Evolutionary conservation across 1,140 invertebrate species (phyloP), one percentile per base, ranked within the genome.

Genomic region (Sipha flava): DNA sequence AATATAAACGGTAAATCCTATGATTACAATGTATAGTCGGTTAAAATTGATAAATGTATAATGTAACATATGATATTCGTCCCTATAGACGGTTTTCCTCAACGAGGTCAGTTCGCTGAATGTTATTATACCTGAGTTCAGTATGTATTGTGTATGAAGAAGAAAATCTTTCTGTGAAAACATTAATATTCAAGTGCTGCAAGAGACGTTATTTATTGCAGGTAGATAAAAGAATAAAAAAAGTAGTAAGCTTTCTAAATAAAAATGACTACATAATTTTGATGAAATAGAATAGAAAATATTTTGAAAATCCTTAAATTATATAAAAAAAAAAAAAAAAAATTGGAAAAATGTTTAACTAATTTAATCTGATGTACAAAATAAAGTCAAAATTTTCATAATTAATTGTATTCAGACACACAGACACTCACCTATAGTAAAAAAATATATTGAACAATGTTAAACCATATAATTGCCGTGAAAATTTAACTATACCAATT

Each of bases 181-280:
- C 45, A 52, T 70, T 70, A 70, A 45, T 73, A 73, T 52, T 52
- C 70, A 34, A 52, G 70, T 52, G 47, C 66, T 43, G 66, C 66
- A 47, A 14, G 66, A 9, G n/a, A 73, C n/a, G 29, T 73, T 52
- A 73, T 73, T 73, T 73, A 73, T 73, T 52, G 18, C 26, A 49
- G 66, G 23, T 49, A 26, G 68, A 73, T 21, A 16, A 37, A 52
- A 52, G 45, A 73, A 49, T 49, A 52, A 52, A 10, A 52, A 73
- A 49, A 52, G 9, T 34, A n/a, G 29, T 31, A 52, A 52, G 23
- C 45, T 31, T 23, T 47, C 66, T 72, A 31, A 72, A 72, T 49
- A 72, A 49, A 52, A 72, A 72, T 49, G 45, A 18, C 43, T 47
- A 47, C 18, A 49, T 72, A 52, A 52, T 31, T 72, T 72, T 49